Conservation (phyloP, 2,888 invertebrate genomes). For the Lepidochitona cinerea region DNA sequence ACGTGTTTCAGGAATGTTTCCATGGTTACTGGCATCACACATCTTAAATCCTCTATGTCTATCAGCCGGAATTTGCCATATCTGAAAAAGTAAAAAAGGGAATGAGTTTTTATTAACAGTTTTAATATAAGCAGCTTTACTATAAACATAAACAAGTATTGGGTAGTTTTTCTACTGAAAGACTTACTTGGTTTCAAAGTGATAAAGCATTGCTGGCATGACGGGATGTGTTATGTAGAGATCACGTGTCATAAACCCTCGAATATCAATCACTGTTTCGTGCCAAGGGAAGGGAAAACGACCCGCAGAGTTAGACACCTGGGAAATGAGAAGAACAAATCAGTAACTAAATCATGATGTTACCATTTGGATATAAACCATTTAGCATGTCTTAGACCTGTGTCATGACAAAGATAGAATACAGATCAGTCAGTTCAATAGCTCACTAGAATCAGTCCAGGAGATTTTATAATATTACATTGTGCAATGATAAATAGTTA, state of each 20-base stretch:
- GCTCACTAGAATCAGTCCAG: too few relatives aligned
- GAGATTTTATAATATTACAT: too few relatives aligned
- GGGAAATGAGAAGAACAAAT: too few relatives aligned
- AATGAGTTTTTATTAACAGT: background rate
- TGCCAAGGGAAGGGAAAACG: slow-evolving; percentile 82
- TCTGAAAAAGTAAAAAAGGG: slow-evolving; percentile 39
- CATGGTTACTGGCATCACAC: slow-evolving; percentile 68
- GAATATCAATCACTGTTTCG: slow-evolving; percentile 75
- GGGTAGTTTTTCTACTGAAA: too few relatives aligned
- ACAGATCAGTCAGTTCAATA: too few relatives aligned
- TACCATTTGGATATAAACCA: too few relatives aligned
- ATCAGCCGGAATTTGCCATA: slow-evolving; percentile 77
- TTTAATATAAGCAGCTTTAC: too few relatives aligned
- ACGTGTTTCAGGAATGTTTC: slow-evolving; percentile 57
- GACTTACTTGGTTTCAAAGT: slow-evolving; percentile 80
- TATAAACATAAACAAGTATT: too few relatives aligned
- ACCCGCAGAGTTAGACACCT: slow-evolving; percentile 65
- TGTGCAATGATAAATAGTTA: too few relatives aligned
- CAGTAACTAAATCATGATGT: too few relatives aligned
- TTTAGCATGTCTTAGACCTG: too few relatives aligned
- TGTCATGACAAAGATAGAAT: too few relatives aligned
- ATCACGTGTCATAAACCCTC: slow-evolving; percentile 78
- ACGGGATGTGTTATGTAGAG: slow-evolving; percentile 81
- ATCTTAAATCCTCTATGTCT: slow-evolving; percentile 76
- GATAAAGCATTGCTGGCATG: slow-evolving; percentile 76